Base-by-base conservation (phyloP, 2,888 invertebrate species). In the Helobdella robusta region DNA sequence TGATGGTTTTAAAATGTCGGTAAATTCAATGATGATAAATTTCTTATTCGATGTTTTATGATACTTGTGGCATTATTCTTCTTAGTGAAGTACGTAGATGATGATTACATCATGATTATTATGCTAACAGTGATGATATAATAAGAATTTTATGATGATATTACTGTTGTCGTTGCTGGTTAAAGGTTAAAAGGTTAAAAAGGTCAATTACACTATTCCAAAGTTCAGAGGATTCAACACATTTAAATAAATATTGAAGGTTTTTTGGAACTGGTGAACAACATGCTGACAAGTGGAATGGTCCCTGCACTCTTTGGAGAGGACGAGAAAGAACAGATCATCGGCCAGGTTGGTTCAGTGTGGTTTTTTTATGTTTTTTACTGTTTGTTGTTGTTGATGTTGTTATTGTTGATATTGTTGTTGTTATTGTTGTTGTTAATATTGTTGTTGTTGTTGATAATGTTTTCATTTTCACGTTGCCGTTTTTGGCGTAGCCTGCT, bases 231-330 rank as follows among this genome's bases (percentile, higher is more conserved):
- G 44, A 44, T 44, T 11, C 11, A 18, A 11, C 18, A 18, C 15
- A 6, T 30, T 8, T n/a, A n/a, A n/a, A n/a, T n/a, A n/a, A n/a
- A n/a, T n/a, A n/a, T n/a, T n/a, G 48, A 70, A 81, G 82, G 82
- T 18, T 92, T 93, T 77, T 78, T 93, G 67, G 92, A 93, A 79
- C 83, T 89, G 70, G 88, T 92, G 67, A 93, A 93, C 80, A 92
- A 91, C 75, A 91, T 93, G 77, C 79, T 93, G 67, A 90, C 90
- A 79, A 88, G 89, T 63, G 92, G 90, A 0, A 86, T 89, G 79
- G 87, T 91, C 1, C 89, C 91, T 0, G 87, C 91, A 0, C 80
- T 93, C 46, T 93, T 89, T 74, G 83, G 85, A 2, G 91, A 92
- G 68, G 91, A 91, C 59, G 92, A 93, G 71, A 91, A 89, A 73